These are phyloP conservation scores for Maniola hyperantus DNA, from an alignment of 2,888 invertebrate genomes.

Conservation along the genomic window DNA sequence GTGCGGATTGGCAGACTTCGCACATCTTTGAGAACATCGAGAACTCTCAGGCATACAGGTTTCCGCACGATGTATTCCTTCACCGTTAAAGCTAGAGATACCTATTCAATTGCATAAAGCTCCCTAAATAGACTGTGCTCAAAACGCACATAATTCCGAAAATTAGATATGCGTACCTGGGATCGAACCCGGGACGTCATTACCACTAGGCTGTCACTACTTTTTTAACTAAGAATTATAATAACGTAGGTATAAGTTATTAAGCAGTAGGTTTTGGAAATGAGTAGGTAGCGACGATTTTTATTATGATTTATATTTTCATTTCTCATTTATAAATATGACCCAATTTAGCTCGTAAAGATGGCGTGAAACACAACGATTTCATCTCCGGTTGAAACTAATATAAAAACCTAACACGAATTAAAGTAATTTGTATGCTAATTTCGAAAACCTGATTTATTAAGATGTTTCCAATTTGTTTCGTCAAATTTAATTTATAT, in stretches of 20 bases:
- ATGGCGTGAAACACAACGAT: constrained; percentile 36
- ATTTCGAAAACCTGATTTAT: constrained; percentile 30
- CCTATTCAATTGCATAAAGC: too few species aligned
- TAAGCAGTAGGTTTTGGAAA: background rate
- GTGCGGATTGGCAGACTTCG: too few species aligned
- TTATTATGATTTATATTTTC: constrained; percentile 24
- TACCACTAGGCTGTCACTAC: too few species aligned
- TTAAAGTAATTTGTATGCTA: constrained; percentile 32
- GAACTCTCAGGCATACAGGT: too few species aligned
- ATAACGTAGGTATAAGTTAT: background rate
- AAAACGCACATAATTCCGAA: too few species aligned
- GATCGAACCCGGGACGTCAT: too few species aligned
- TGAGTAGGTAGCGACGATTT: constrained; percentile 1
- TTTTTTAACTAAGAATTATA: background rate
- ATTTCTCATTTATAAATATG: constrained; percentile 18
- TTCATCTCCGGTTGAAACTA: constrained; percentile 28
- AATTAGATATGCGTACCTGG: too few species aligned
- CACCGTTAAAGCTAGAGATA: too few species aligned
- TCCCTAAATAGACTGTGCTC: too few species aligned
- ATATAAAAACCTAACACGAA: constrained; percentile 25
- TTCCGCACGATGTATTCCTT: too few species aligned
- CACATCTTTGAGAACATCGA: too few species aligned
- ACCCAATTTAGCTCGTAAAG: constrained; percentile 30
- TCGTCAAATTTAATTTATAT: constrained; percentile 30
- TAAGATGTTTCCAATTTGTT: constrained; percentile 26